These are phyloP conservation scores for Abrostola tripartita DNA, from an alignment of 2,888 invertebrate species.

Conservation along the genomic window DNA sequence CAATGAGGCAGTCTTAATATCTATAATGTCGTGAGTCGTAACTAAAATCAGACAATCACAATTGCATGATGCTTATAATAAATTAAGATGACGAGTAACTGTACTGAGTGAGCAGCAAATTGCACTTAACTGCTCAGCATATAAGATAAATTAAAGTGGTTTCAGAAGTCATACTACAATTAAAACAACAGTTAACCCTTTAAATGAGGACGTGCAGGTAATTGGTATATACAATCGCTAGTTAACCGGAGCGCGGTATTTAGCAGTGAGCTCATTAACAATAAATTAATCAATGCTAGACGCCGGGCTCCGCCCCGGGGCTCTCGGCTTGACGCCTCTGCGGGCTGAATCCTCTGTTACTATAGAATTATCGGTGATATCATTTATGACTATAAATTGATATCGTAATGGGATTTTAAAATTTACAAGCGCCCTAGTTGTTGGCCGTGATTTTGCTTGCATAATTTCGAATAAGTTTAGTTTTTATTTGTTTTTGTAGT, in stretches of 20 bases:
- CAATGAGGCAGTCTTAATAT: background rate
- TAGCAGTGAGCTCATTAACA: conserved; percentile 78
- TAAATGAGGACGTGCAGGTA: conserved; percentile 24
- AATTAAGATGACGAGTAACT: background rate
- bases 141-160: conserved; percentile 29
- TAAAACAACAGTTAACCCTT: conserved; percentile 49
- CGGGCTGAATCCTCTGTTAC: conserved; percentile 21
- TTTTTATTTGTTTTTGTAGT: background rate
- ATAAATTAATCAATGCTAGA: conserved; percentile 75
- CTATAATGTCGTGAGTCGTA: background rate
- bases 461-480: background rate
- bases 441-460: conserved; percentile 11
- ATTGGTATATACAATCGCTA: conserved; percentile 32
- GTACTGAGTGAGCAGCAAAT: background rate
- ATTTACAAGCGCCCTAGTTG: conserved; percentile 15
- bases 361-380: conserved; percentile 50
- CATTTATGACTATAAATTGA: conserved; percentile 55
- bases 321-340: conserved; percentile 52
- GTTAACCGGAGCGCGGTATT: conserved; percentile 61
- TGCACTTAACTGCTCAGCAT: conserved; percentile 1
- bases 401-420: conserved; percentile 39
- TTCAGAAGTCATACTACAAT: conserved; percentile 34
- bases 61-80: background rate
- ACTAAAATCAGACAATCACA: background rate
- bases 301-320: conserved; percentile 54